phyloP scores from a whole-genome alignment of 1,140 invertebrate species.

The Hydropsyche tenuis region DNA sequence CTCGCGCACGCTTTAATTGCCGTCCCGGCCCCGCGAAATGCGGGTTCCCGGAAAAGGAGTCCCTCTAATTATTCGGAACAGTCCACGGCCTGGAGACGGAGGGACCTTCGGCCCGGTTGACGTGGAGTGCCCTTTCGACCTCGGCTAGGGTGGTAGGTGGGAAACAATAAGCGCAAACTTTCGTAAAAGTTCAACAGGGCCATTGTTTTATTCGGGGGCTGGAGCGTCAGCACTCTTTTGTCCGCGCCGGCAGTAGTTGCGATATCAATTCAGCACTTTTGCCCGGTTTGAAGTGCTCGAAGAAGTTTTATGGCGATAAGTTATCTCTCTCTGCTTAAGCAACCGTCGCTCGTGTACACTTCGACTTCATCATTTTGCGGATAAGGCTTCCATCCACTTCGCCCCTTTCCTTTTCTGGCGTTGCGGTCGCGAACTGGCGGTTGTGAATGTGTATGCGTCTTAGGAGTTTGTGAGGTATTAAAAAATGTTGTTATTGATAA shows the following conservation, averaged over 20 bases:
- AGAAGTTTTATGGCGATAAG: constrained; percentile 33
- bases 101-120: too few relatives aligned
- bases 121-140: too few relatives aligned
- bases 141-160: neutral
- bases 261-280: constrained; percentile 41
- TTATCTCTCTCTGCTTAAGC: constrained; percentile 26
- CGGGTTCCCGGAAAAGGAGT: too few relatives aligned
- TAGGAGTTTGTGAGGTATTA: too few relatives aligned
- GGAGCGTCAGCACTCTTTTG: constrained; percentile 42
- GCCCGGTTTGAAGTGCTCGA: constrained; percentile 28
- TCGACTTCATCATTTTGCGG: constrained; percentile 5
- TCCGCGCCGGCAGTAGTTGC: constrained; percentile 30
- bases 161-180: constrained; percentile 44
- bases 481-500: too few relatives aligned
- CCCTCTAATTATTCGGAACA: too few relatives aligned
- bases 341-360: neutral
- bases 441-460: too few relatives aligned
- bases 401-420: too few relatives aligned
- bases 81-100: too few relatives aligned
- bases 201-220: constrained; percentile 38
- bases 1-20: too few relatives aligned
- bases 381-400: neutral
- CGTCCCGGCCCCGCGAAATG: too few relatives aligned
- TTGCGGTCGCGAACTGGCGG: too few relatives aligned
- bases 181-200: constrained; percentile 35